Base-by-base conservation (phyloP, 2,113 vertebrate species). In the Centropus unirufus region DNA sequence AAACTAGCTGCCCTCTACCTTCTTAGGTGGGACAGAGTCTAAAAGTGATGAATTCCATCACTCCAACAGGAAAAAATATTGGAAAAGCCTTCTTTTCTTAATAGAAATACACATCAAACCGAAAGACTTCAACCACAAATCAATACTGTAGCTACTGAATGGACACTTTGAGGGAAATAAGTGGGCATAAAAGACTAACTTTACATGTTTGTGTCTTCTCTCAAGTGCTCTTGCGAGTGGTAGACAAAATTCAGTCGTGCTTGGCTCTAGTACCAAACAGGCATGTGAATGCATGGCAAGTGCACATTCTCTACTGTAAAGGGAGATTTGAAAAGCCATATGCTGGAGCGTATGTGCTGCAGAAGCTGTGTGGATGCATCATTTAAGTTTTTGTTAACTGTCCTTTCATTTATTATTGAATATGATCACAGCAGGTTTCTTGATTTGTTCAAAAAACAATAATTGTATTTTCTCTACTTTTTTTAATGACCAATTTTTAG, bases 341-440 rank as follows among this genome's bases (percentile, higher is more conserved):
- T 92, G 91, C 67, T 91, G 75, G 46, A 92, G 59, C 15, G 39
- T 95, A 88, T 94, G 91, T 83, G 75, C 84, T 90, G 59, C 63
- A 85, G 89, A 92, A 93, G 51, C 63, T 39, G 26, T 91, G 91
- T 59, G 46, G 63, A 83, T 88, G 64, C 34, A 77, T 64, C 87
- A 70, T 72, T 85, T 82, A 44, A 76, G 55, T 70, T 67, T 94
- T 76, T 88, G 77, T 94, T 80, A 87, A 49, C 52, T 67, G 69
- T 66, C 70, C 70, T 77, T 89, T 42, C 39, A 32, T 90, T 79
- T 83, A 44, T 87, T 92, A 79, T 34, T 73, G 51, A 63, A 16
- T 66, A 51, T 62, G 68, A 73, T 54, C 87, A 62, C 46, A 84
- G 59, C 19, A 14, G 47, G 4, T 42, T 80, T 51, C 54, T 27